Evolutionary conservation across 2,888 invertebrate genomes (phyloP).

Genomic region (Gandaritis pyraliata): DNA sequence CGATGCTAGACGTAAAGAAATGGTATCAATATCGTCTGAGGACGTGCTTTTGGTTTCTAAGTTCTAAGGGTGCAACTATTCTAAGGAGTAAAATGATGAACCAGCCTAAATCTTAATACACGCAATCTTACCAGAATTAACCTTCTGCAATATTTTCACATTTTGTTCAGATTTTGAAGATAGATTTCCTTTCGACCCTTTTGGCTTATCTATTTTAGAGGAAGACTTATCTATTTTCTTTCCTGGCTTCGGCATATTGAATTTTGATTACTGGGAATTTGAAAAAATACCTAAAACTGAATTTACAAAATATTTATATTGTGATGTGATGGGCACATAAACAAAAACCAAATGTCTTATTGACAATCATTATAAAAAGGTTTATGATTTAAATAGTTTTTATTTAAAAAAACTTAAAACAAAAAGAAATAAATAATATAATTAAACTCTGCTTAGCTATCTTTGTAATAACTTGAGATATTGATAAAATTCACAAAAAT

Average conservation of each 20-base stretch:
- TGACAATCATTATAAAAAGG: neutral
- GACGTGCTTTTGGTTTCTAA: too few relatives aligned
- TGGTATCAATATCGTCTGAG: too few relatives aligned
- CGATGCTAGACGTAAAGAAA: too few relatives aligned
- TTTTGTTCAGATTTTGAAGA: slow-evolving; percentile 54
- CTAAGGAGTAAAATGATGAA: too few relatives aligned
- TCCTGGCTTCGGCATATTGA: slow-evolving; percentile 50
- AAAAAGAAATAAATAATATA: too few relatives aligned
- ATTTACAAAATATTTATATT: slow-evolving; percentile 20
- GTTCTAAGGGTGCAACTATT: too few relatives aligned
- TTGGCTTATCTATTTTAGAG: slow-evolving; percentile 38
- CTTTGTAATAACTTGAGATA: too few relatives aligned
- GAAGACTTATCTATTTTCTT: slow-evolving; percentile 37
- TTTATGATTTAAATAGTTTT: neutral
- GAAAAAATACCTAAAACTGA: slow-evolving; percentile 11
- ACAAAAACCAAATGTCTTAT: slow-evolving; percentile 10
- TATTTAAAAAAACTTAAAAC: too few relatives aligned
- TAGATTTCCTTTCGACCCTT: slow-evolving; percentile 46
- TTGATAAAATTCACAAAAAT: too few relatives aligned
- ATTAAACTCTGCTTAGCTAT: too few relatives aligned
- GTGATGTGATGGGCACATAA: slow-evolving; percentile 9
- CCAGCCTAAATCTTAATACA: too few relatives aligned
- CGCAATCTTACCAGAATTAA: slow-evolving; percentile 42
- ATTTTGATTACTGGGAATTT: slow-evolving; percentile 41
- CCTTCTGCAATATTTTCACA: slow-evolving; percentile 53